A percentile compares a stretch with the other conserved stretches of the same genome.
Evolutionary conservation across 2,113 vertebrate genomes (phyloP).

Genomic region (Grallaria varia): DNA sequence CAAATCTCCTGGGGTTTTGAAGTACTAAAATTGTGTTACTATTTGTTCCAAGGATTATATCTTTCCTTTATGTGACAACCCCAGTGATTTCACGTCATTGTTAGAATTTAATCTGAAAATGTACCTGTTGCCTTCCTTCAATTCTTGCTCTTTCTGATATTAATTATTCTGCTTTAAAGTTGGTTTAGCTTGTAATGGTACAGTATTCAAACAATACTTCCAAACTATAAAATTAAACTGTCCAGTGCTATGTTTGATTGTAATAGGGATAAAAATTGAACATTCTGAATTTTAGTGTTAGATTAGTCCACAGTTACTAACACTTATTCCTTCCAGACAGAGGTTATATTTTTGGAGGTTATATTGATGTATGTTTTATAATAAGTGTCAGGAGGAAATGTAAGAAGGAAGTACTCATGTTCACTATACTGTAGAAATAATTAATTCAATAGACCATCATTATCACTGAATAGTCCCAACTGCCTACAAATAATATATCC

Average conservation of each 20-base stretch:
- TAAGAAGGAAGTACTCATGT: neutral
- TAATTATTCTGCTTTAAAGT: neutral
- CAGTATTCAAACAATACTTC: neutral
- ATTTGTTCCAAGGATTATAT: neutral
- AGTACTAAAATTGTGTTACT: neutral
- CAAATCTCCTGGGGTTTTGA: neutral
- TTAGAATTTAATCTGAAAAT: neutral
- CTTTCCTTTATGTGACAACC: neutral
- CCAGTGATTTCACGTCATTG: neutral
- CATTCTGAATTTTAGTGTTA: neutral
- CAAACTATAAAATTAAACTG: neutral
- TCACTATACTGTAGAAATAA: neutral
- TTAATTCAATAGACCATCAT: neutral
- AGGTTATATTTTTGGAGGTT: neutral
- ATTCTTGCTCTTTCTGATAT: neutral
- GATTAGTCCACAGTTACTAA: neutral
- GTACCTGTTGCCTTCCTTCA: neutral
- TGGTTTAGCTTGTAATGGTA: neutral
- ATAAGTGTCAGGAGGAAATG: neutral
- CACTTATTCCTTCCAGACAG: neutral
- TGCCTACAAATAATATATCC: neutral
- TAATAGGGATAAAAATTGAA: neutral
- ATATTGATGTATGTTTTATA: neutral
- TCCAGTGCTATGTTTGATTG: neutral
- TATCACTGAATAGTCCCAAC: neutral